phyloP scores from a whole-genome alignment of 2,113 vertebrate genomes.

The Corvus cornix region DNA sequence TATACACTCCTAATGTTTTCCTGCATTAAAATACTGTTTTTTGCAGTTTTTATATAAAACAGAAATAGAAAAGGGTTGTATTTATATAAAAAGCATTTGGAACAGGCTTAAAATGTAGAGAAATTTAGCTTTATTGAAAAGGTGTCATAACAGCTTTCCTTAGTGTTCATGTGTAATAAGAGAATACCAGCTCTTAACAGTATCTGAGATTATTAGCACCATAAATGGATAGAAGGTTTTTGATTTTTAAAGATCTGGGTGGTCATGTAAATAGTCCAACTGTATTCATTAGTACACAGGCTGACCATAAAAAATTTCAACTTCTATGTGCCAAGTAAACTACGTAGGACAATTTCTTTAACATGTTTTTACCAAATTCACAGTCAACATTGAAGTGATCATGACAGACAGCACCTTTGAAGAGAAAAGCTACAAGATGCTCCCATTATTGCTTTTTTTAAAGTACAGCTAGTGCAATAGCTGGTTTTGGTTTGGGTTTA shows the following conservation, averaged over 20 bases:
- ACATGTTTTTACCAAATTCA: background rate
- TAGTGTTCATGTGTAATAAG: background rate
- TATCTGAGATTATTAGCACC: constrained; percentile 35
- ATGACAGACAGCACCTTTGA: constrained; percentile 7
- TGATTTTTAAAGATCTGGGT: background rate
- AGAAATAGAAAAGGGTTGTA: background rate
- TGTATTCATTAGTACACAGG: background rate
- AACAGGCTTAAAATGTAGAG: background rate
- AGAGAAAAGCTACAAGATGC: background rate
- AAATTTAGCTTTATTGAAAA: constrained; percentile 39
- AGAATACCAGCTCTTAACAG: background rate
- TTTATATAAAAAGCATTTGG: constrained; percentile 19
- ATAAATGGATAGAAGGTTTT: background rate
- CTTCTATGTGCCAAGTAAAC: background rate
- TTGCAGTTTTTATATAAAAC: background rate
- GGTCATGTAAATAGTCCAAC: background rate
- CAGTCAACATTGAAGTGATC: background rate
- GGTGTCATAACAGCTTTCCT: background rate
- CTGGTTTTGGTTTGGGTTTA: background rate
- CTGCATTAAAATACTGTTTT: background rate
- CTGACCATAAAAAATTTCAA: background rate
- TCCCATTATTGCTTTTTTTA: constrained; percentile 1
- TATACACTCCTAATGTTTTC: background rate
- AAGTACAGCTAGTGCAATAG: background rate
- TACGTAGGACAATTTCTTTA: background rate